phyloP scores from a whole-genome alignment of 2,888 invertebrate genomes.

The Metellina segmentata region DNA sequence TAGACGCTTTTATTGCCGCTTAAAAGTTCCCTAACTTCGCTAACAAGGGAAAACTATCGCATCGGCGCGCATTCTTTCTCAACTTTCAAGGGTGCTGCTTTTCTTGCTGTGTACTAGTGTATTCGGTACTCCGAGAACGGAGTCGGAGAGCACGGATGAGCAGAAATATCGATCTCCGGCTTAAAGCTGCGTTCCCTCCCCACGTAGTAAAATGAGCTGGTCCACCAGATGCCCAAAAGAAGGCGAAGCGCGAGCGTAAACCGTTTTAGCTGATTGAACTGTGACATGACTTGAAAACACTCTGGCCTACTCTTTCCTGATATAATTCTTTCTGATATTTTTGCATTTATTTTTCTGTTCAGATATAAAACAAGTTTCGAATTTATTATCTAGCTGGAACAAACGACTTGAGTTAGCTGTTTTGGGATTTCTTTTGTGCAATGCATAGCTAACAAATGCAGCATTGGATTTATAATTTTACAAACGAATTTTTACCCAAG shows the following conservation, averaged over 20 bases:
- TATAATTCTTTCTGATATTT: too few species aligned
- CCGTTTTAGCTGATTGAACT: slow-evolving; percentile 59
- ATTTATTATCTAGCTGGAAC: too few species aligned
- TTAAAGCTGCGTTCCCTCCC: slow-evolving; percentile 17
- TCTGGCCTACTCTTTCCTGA: neutral
- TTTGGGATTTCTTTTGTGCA: too few species aligned
- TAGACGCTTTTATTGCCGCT: slow-evolving; percentile 13
- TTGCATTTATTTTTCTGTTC: too few species aligned
- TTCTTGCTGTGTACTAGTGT: neutral
- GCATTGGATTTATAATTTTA: too few species aligned
- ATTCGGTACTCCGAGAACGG: neutral
- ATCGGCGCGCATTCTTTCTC: slow-evolving; percentile 16
- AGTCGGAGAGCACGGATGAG: slow-evolving; percentile 16
- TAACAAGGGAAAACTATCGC: slow-evolving; percentile 40
- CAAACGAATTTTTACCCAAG: too few species aligned
- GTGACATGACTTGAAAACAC: slow-evolving; percentile 15
- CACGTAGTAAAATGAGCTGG: slow-evolving; percentile 33
- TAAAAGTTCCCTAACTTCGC: slow-evolving; percentile 14
- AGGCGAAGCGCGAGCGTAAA: slow-evolving; percentile 22
- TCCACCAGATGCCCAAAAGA: slow-evolving; percentile 70
- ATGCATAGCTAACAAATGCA: too few species aligned
- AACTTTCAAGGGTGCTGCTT: neutral
- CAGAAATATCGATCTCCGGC: slow-evolving; percentile 56
- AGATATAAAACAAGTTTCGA: too few species aligned
- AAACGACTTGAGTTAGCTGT: too few species aligned